Conservation (phyloP, 2,888 invertebrate genomes). For the Cordilura impudica region DNA sequence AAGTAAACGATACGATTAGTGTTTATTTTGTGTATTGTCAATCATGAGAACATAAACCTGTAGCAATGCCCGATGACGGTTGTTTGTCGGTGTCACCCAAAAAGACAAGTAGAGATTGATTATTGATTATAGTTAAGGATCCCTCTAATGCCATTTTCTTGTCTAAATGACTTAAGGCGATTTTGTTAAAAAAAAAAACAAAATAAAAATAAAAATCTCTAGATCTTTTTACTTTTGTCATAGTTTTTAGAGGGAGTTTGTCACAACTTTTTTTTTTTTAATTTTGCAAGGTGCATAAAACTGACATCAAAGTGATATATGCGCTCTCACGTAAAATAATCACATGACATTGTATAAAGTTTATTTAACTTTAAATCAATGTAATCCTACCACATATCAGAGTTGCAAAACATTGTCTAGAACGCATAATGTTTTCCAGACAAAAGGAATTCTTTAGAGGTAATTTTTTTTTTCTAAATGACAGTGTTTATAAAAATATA, state of each 20-base stretch:
- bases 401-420: neutral
- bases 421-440: neutral
- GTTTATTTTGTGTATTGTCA: neutral
- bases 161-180: conserved; percentile 62
- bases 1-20: conserved; percentile 59
- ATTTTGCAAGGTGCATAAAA: conserved; percentile 55
- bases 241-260: conserved; percentile 4
- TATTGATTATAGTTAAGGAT: conserved; percentile 61
- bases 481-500: too few species aligned
- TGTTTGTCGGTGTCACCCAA: conserved; percentile 49
- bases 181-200: conserved; percentile 33
- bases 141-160: conserved; percentile 49
- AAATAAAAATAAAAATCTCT: neutral
- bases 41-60: conserved; percentile 68
- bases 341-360: conserved; percentile 32
- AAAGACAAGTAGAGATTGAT: conserved; percentile 70
- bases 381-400: conserved; percentile 70
- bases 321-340: conserved; percentile 6
- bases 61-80: conserved; percentile 67
- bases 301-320: conserved; percentile 43
- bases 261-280: conserved; percentile 31
- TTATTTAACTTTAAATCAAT: conserved; percentile 65
- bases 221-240: neutral
- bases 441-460: neutral
- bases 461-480: neutral